These are phyloP conservation scores for Tragopan temminckii DNA, from an alignment of 2,797 vertebrate genomes.

Conservation along the genomic window DNA sequence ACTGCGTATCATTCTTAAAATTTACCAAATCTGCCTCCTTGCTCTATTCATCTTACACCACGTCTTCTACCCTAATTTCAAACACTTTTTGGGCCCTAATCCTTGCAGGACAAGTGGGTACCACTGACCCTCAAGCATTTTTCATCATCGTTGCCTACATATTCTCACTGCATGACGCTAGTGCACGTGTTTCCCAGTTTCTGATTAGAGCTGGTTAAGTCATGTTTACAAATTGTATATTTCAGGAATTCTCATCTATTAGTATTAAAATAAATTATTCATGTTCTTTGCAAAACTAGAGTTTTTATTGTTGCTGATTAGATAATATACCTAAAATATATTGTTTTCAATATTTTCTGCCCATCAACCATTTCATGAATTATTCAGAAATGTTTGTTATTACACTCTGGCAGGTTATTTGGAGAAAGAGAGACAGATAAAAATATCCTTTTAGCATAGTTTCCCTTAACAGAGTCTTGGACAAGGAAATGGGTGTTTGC, in stretches of 20 bases:
- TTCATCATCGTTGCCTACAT: not conserved
- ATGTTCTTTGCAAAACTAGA: not conserved
- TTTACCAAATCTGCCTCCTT: not conserved
- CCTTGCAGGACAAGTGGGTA: not conserved
- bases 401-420: not conserved
- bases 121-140: not conserved
- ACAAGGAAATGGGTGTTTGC: not conserved
- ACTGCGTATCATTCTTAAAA: not conserved
- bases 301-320: not conserved
- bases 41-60: not conserved
- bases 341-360: not conserved
- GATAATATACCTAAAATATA: slow-evolving; percentile 3
- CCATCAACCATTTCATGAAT: slow-evolving; percentile 13
- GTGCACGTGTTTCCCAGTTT: not conserved
- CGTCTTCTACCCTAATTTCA: not conserved
- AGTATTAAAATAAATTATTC: slow-evolving; percentile 14
- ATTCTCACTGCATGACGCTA: not conserved
- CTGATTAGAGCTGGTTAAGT: not conserved
- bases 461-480: slow-evolving; percentile 2
- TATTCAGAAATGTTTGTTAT: slow-evolving; percentile 25
- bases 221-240: not conserved
- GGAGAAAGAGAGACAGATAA: not conserved
- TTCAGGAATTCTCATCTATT: not conserved
- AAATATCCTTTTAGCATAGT: not conserved
- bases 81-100: not conserved